Percentiles rank a stretch among this genome's conserved stretches.
Conservation (phyloP, 2,888 invertebrate species). For the Ethmia dodecea region DNA sequence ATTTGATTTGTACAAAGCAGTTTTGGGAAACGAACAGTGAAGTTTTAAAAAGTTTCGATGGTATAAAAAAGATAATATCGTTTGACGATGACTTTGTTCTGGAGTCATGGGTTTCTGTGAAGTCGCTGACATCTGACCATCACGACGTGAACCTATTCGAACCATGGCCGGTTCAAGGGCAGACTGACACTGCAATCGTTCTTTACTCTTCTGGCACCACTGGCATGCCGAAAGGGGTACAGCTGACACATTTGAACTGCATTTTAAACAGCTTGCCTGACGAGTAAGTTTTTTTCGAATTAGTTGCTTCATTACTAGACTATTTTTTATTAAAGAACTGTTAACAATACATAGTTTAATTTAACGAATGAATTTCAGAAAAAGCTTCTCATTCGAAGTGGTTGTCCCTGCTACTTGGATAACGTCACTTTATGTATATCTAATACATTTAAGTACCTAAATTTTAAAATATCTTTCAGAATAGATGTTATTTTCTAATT, state of each 20-base stretch:
- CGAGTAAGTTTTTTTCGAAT: conserved; percentile 54
- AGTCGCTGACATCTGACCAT: conserved; percentile 29
- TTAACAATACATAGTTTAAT: background rate
- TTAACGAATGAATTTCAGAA: background rate
- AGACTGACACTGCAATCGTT: conserved; percentile 50
- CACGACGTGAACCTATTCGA: conserved; percentile 43
- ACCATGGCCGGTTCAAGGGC: conserved; percentile 63
- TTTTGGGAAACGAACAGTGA: conserved; percentile 59
- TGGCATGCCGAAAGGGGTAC: conserved; percentile 82
- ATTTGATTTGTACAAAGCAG: conserved; percentile 78
- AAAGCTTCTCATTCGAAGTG: too few species aligned
- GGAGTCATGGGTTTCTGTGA: conserved; percentile 28
- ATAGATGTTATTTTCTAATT: too few species aligned
- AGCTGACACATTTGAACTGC: conserved; percentile 78
- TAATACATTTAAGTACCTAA: too few species aligned
- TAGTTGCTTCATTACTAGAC: too few species aligned
- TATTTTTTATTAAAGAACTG: too few species aligned
- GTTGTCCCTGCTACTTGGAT: too few species aligned
- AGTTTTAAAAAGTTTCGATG: conserved; percentile 35
- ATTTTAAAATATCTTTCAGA: too few species aligned
- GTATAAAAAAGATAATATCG: conserved; percentile 37
- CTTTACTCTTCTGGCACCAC: conserved; percentile 84
- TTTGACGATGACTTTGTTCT: conserved; percentile 37
- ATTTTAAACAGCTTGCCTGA: conserved; percentile 46
- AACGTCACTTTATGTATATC: too few species aligned